Evolutionary conservation across 2,113 vertebrate species (phyloP).

Genomic region (Heterocephalus glaber): DNA sequence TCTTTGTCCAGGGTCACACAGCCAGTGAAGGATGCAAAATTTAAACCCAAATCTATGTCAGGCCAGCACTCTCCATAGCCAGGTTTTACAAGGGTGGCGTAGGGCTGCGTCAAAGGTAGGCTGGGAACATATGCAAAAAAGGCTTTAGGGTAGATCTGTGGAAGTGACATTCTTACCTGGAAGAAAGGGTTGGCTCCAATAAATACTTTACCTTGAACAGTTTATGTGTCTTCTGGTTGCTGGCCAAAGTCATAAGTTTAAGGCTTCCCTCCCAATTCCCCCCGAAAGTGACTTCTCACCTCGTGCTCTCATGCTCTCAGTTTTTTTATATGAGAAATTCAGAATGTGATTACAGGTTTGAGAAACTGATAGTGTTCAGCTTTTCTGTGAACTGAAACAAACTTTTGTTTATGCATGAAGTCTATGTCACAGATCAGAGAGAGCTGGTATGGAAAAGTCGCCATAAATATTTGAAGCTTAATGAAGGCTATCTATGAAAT

Average conservation of each 20-base stretch:
- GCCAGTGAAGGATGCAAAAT: not conserved
- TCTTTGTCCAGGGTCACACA: not conserved
- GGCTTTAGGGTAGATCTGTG: not conserved
- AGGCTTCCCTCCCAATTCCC: too few species aligned
- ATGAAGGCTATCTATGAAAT: constrained; percentile 19
- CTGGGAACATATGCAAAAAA: not conserved
- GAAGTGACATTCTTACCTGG: not conserved
- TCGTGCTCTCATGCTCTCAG: not conserved
- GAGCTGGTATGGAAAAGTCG: not conserved
- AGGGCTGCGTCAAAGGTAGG: not conserved
- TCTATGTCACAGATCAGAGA: not conserved
- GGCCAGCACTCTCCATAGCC: not conserved
- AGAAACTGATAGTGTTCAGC: constrained; percentile 52
- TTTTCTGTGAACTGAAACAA: constrained; percentile 40
- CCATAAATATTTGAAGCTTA: constrained; percentile 2
- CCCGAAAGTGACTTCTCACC: not conserved
- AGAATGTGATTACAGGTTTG: constrained; percentile 34
- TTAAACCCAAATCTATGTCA: constrained; percentile 7
- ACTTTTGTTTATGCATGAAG: constrained; percentile 37
- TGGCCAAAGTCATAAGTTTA: not conserved
- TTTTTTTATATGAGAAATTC: not conserved
- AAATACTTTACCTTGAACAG: not conserved
- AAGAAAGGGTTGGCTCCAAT: not conserved
- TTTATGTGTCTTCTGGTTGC: not conserved
- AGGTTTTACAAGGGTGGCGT: not conserved